Evolutionary conservation across 2,113 vertebrate species (phyloP), one percentile per base, ranked within the genome.

Genomic region (Urocitellus parryii): DNA sequence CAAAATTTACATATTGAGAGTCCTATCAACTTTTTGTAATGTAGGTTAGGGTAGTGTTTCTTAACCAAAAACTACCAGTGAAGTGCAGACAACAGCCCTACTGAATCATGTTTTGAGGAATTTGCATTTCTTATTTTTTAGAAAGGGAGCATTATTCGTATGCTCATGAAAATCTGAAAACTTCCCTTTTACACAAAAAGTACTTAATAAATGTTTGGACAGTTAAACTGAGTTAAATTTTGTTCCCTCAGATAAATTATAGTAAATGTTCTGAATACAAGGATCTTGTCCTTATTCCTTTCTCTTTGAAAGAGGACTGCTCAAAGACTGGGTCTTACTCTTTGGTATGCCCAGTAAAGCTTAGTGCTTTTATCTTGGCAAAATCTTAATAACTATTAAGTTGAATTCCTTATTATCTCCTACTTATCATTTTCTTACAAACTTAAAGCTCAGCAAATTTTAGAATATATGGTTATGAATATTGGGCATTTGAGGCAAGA

Each of bases 301-400:
- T 65, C 18, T 76, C 25, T 88, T 22, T 94, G 42, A 29, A 32
- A 61, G 34, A 96, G 65, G 48, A 25, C 65, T 80, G 42, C 18
- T 58, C 37, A 70, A 65, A 39, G 20, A 73, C 37, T 73, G 39
- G 5, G 24, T 96, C 68, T 95, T 56, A 32, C 6, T 70, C 16
- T 95, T 70, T 74, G 24, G 32, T 86, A 90, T 94, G 18, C 17
- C 34, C 3, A 39, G 29, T 86, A 58, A 45, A 18, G 25, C 17
- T 78, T 91, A 70, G 39, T 88, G 25, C 39, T 79, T 96, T 96
- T 90, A 83, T 76, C 20, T 87, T 95, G 56, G 56, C 79, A 86
- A 94, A 94, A 88, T 29, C 17, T 93, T 79, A 83, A 42, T 81
- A 81, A 63, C 70, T 88, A 56, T 18, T 27, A 45, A 45, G 34